Conservation (phyloP, 2,797 vertebrate species). For the Vultur gryphus region DNA sequence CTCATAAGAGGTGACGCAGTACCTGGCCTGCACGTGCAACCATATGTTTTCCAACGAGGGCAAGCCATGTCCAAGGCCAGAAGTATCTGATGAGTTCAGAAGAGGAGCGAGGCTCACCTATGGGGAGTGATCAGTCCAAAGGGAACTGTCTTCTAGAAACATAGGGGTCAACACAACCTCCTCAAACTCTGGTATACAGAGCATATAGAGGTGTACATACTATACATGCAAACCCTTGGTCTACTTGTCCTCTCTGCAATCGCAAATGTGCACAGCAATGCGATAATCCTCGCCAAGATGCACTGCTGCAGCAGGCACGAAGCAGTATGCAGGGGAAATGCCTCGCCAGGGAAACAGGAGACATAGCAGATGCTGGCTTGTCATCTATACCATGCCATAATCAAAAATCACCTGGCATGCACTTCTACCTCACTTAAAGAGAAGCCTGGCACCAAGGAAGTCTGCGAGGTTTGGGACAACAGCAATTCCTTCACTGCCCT, state of each 20-base stretch:
- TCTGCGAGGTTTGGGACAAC: neutral
- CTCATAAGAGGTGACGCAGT: neutral
- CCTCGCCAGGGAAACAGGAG: neutral
- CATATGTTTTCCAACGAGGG: accelerated
- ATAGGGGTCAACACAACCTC: neutral
- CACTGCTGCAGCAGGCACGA: neutral
- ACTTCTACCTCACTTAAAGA: neutral
- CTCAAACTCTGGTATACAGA: neutral
- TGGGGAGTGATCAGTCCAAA: neutral
- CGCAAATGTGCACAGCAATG: neutral
- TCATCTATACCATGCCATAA: neutral
- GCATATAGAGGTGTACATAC: accelerated
- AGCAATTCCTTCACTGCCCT: neutral
- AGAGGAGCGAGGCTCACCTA: neutral
- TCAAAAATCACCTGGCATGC: neutral
- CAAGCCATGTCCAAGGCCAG: neutral
- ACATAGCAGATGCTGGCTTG: neutral
- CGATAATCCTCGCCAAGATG: neutral
- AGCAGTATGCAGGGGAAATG: accelerated
- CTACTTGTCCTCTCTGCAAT: neutral
- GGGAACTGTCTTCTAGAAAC: neutral
- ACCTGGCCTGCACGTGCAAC: neutral
- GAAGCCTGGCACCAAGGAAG: neutral
- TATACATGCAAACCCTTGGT: neutral
- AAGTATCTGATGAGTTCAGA: neutral